Base-by-base conservation (phyloP, 2,113 vertebrate species). In the Ciconia stormi region DNA sequence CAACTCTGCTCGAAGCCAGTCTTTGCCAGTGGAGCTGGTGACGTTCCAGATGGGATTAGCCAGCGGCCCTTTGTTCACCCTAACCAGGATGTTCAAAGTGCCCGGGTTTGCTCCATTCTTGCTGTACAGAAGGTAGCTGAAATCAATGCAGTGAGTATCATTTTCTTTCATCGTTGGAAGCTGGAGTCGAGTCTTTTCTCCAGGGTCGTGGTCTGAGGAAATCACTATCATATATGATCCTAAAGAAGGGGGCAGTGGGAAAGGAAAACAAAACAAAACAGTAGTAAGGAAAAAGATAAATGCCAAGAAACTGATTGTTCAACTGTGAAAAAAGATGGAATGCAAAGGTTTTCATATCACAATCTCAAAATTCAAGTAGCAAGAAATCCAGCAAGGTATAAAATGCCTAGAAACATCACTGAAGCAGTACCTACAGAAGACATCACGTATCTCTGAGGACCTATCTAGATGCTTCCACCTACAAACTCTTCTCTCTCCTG, bases 101-200 rank as follows among this genome's bases (percentile, higher is more conserved):
- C 99, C 99, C 1, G 99, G 99, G 96, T 98, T 99, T 96, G 98
- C 93, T 62, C 99, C 98, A 1, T 98, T 99, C 26, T 98, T 98
- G 94, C 98, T 99, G 82, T 98, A 99, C 61, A 99, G 97, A 61
- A 99, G 98, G 97, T 99, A 99, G 98, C 99, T 99, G 97, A 99
- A 99, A 97, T 99, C 99, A 2, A 99, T 99, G 82, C 99, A 99
- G 96, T 99, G 99, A 13, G 99, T 99, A 94, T 99, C 99, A 0
- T 99, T 99, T 97, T 99, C 99, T 96, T 99, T 99, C 99, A 99
- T 99, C 3, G 99, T 98, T 4, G 99, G 99, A 89, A 99, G 98
- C 97, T 99, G 99, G 46, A 99, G 99, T 46, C 99, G 98, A 56
- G 99, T 99, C 94, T 99, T 99, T 97, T 99, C 99, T 77, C 99